Evolutionary conservation across 2,888 invertebrate genomes (phyloP).

Genomic region (Netelia melanura): DNA sequence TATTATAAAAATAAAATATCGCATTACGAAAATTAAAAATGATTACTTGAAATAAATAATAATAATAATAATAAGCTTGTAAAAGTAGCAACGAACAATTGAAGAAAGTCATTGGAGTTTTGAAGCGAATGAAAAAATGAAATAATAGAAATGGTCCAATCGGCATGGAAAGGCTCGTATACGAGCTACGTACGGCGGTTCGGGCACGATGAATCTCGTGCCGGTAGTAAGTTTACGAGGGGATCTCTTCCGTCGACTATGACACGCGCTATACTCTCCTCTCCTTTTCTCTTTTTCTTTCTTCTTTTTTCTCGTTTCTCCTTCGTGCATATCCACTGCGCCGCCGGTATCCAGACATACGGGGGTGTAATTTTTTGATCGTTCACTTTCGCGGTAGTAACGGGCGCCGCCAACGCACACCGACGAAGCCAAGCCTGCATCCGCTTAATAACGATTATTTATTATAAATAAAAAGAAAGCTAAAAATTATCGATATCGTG

Average conservation of each 20-base stretch:
- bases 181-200: conserved; percentile 13
- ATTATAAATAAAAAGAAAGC: background rate
- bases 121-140: too few relatives aligned
- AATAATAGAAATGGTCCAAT: background rate
- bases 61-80: too few relatives aligned
- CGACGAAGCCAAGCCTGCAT: conserved; percentile 21
- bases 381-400: conserved; percentile 49
- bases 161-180: conserved; percentile 21
- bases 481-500: background rate
- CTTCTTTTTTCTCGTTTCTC: conserved; percentile 22
- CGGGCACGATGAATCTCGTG: conserved; percentile 62
- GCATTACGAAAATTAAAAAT: too few relatives aligned
- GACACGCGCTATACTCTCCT: conserved; percentile 57
- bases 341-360: conserved; percentile 56
- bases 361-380: conserved; percentile 66
- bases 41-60: too few relatives aligned
- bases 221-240: conserved; percentile 52
- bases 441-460: background rate
- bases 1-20: too few relatives aligned
- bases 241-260: conserved; percentile 49
- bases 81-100: too few relatives aligned
- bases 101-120: too few relatives aligned
- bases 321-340: background rate
- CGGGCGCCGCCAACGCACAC: conserved; percentile 49
- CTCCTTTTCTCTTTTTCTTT: conserved; percentile 27